Base-by-base conservation (phyloP, 2,113 vertebrate genomes). In the Nycticebus coucang region DNA sequence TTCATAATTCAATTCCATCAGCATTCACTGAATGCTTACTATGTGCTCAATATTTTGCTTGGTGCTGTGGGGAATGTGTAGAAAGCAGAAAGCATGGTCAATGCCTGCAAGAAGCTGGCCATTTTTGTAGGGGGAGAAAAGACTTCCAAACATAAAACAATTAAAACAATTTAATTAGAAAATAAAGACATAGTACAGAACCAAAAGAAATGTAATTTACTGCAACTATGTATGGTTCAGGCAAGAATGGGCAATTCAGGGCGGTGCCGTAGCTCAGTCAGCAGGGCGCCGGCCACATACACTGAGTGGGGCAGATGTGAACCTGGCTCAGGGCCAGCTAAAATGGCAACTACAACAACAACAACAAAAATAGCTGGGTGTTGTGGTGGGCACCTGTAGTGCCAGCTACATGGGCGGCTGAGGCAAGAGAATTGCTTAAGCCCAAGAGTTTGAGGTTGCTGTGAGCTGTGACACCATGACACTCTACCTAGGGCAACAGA, bases 1-100 rank as follows among this genome's bases (percentile, higher is more conserved):
- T 84, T 95, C 91, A 95, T 94, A 96, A 97, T 96, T 96, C 96
- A 96, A 95, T 97, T 95, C 94, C 93, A 80, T 80, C 82, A 96
- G 84, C 87, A 89, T 91, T 81, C 75, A 94, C 94, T 87, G 82
- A 82, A 93, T 84, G 75, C n/a, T 95, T 74, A 78, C 87, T 97
- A 71, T 64, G 89, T 87, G 86, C 91, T 97, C 93, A 55, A 92
- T 60, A 62, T 75, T 96, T 92, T 89, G 62, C 37, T 71, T 26
- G 33, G 88, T 69, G 69, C 60, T 91, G 53, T 83, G 86, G 82
- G 86, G 90, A 94, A 75, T 66, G 75, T 77, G 91, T 69, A 95
- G 74, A n/a, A 89, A 95, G 86, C 55, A 97, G 86, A 93, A 95
- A 75, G 71, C 83, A 90, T 22, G n/a, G 60, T 68, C 41, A 18